Base-by-base conservation (phyloP, 1,140 invertebrate genomes). In the Drosophila ercepeae region DNA sequence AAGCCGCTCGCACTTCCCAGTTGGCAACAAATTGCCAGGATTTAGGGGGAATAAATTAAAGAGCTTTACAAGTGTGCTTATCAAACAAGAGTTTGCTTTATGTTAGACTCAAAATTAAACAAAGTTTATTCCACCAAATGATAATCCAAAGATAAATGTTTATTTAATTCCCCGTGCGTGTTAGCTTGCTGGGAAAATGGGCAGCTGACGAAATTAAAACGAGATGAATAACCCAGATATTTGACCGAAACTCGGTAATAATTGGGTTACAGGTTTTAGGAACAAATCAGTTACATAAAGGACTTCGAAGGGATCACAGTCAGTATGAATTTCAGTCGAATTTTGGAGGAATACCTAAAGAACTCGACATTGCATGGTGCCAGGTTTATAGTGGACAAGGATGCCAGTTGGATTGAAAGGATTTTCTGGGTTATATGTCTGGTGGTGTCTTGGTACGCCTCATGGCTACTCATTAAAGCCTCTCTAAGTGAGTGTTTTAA, bases 391-490 rank as follows among this genome's bases (percentile, higher is more conserved):
- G 92, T 92, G 9, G 93, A 94, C 68, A 82, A 91, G 13, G 91
- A 93, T 70, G 91, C 92, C 68, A 92, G 92, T 67, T 93, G 92
- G 92, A 52, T 92, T 21, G 93, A 93, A 88, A 92, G 92, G 72
- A 58, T 94, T 32, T 95, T 95, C 83, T 96, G 95, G 95, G 18
- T 93, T 1, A 61, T 94, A 13, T 93, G 93, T 34, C 93, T 95
- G n/a, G 64, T 79, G 1, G 53, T 94, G 1, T 94, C 94, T 1
- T 95, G 94, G 94, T 93, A 93, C 27, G 93, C 93, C 1, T 94
- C 94, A 3, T 92, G 92, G 19, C 58, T 93, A n/a, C 82, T 95
- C 3, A 94, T 95, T 16, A 75, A 81, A 1, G 93, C 93, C 0
- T 93, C 94, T 11, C 92, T 94, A 74, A 81, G 93, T 91, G 6